Conservation (phyloP, 2,113 vertebrate species). For the Dinomys branickii region DNA sequence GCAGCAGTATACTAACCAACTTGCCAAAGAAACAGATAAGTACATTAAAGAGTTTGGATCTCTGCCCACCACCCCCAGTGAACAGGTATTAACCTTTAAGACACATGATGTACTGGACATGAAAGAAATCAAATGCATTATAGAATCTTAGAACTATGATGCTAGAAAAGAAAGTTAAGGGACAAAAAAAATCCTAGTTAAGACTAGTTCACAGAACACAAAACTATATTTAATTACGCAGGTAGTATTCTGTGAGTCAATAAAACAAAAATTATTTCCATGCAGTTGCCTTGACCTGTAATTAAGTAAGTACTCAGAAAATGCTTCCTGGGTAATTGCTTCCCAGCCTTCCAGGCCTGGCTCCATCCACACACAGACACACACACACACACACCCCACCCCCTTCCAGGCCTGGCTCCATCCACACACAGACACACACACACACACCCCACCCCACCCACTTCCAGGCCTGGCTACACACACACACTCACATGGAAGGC, state of each 20-base stretch:
- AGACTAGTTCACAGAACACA: constrained; percentile 66
- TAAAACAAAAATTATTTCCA: constrained; percentile 69
- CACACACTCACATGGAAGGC: background rate
- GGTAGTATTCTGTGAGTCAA: constrained; percentile 59
- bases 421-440: background rate
- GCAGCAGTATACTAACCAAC: constrained; percentile 94
- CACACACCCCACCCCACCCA: too few species aligned
- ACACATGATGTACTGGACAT: background rate
- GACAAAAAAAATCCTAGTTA: background rate
- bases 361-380: background rate
- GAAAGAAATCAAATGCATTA: constrained; percentile 12
- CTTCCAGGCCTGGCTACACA: background rate
- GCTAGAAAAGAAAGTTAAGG: constrained; percentile 44
- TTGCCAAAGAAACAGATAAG: constrained; percentile 97
- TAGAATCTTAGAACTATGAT: constrained; percentile 57
- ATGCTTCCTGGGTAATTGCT: constrained; percentile 64
- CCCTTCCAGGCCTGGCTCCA: background rate
- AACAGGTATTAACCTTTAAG: constrained; percentile 87
- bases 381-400: background rate
- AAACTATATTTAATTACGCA: constrained; percentile 70
- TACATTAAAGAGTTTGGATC: constrained; percentile 95
- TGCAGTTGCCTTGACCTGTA: constrained; percentile 52
- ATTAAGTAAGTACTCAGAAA: constrained; percentile 65
- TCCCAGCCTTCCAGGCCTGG: constrained; percentile 27
- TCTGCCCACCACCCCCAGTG: constrained; percentile 90